Percentiles rank a stretch among this genome's conserved stretches.
phyloP scores from a whole-genome alignment of 1,140 invertebrate genomes.

The Tetragonula clypearis region DNA sequence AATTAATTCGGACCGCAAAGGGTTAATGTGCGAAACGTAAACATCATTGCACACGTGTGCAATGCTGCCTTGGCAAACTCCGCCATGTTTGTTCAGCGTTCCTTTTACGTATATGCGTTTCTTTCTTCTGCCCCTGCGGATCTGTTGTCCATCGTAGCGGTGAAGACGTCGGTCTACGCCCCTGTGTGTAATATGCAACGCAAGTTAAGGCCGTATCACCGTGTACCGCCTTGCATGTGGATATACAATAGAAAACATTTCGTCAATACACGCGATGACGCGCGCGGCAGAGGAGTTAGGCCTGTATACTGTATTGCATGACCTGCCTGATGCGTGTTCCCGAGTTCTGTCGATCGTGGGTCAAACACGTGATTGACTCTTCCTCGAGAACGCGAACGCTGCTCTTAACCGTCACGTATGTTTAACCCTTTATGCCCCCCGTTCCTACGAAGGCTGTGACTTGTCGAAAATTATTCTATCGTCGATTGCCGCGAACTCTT shows the following conservation, averaged over 20 bases:
- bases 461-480: conserved; percentile 8
- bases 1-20: too few species aligned
- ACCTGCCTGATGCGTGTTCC: conserved; percentile 42
- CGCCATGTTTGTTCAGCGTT: too few species aligned
- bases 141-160: not conserved
- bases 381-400: conserved; percentile 13
- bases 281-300: conserved; percentile 2
- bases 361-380: conserved; percentile 47
- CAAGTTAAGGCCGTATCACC: conserved; percentile 40
- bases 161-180: conserved; percentile 28
- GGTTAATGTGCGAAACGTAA: not conserved
- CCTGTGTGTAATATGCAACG: conserved; percentile 5
- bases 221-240: conserved; percentile 43
- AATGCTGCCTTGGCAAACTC: not conserved
- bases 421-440: conserved; percentile 31
- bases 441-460: not conserved
- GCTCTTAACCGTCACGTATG: conserved; percentile 6
- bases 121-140: not conserved
- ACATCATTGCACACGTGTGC: not conserved
- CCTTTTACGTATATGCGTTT: not conserved
- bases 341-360: conserved; percentile 44
- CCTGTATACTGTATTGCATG: conserved; percentile 46
- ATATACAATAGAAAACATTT: conserved; percentile 54
- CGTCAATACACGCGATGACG: conserved; percentile 53
- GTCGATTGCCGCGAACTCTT: conserved; percentile 5